Evolutionary conservation across 2,113 vertebrate species (phyloP), one percentile per base, ranked within the genome.

Genomic region (Corynorhinus townsendii): DNA sequence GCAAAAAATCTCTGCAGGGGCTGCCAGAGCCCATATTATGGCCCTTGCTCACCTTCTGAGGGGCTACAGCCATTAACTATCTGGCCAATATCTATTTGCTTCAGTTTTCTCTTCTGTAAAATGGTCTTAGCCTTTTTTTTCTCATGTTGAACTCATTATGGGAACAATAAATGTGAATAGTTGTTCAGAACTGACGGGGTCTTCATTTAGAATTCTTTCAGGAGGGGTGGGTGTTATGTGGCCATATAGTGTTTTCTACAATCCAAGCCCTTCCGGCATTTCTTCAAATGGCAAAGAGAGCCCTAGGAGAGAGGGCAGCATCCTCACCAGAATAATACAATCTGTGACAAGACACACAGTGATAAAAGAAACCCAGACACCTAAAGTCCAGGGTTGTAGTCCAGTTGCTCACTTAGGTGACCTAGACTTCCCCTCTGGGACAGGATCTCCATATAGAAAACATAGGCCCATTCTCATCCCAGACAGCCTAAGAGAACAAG

Each of bases 31-130:
- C 68, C 45, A 19, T 59, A 22, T 71, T 22, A 75, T 2, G 16
- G 35, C 9, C 52, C 54, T 30, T 6, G 24, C 72, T 40, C 7
- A 49, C 49, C 49, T 33, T 75, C 76, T 84, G 9, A 2, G 7
- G 19, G 30, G 45, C 14, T n/a, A 69, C 2, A 19, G n/a, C 38
- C 30, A 94, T 92, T 86, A 62, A 71, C 24, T 30, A 43, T 49
- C 47, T 40, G 52, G n/a, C 69, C n/a, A 86, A 43, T 33, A 11
- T 87, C 22, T 75, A 45, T 47, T 54, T 3, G 19, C 47, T 66
- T 95, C 72, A 4, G 40, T 76, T 90, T 92, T 94, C 89, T 88
- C 66, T 64, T 93, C 89, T 73, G 22, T 93, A 96, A 96, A 97
- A 90, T 73, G 56, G 64, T 72, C 76, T 87, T n/a, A 54, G n/a